Base-by-base conservation (phyloP, 2,888 invertebrate species). In the Macrophya annulata region DNA sequence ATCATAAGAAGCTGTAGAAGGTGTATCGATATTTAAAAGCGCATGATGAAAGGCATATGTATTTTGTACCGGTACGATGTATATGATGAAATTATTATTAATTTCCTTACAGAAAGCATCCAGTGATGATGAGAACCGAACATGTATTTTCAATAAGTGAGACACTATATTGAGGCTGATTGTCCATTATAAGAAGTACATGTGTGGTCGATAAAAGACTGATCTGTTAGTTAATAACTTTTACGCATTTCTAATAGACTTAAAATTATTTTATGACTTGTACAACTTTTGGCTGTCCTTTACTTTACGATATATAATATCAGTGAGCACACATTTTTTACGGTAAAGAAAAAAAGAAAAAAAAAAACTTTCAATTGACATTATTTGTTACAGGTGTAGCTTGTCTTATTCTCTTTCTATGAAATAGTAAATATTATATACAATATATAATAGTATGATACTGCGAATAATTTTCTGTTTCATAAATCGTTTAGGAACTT, bases 121-220 rank as follows among this genome's bases (percentile, higher is more conserved):
- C 37, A 15, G 15, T 10, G 25, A 77, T 77, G 31, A 77, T 17
- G 31, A n/a, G 6, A 51, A 43, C 15, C 31, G n/a, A 51, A 77
- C 31, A 76, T 76, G 31, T 77, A 51, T 55, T 77, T 77, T 55
- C 55, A 77, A 77, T 55, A 55, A 77, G 55, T 77, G 77, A 76
- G 76, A 76, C 76, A 76, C 45, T 76, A 25, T 21, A 48, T 43
- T 40, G 71, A 45, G 45, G 74, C 74, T 74, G 45, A 25, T 74
- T 74, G 4, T 25, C 37, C n/a, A 55, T 51, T 77, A 45, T 55
- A 55, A 31, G 6, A 17, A 51, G 17, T 77, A 77, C 51, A 55
- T 55, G 43, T 37, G 51, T 77, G 55, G 77, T 77, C 17, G 8
- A 77, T 77, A 37, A 77, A 77, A 77, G 51, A n/a, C 77, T 77